Base-by-base conservation (phyloP, 2,888 invertebrate species). In the Sinohyriopsis cumingii region DNA sequence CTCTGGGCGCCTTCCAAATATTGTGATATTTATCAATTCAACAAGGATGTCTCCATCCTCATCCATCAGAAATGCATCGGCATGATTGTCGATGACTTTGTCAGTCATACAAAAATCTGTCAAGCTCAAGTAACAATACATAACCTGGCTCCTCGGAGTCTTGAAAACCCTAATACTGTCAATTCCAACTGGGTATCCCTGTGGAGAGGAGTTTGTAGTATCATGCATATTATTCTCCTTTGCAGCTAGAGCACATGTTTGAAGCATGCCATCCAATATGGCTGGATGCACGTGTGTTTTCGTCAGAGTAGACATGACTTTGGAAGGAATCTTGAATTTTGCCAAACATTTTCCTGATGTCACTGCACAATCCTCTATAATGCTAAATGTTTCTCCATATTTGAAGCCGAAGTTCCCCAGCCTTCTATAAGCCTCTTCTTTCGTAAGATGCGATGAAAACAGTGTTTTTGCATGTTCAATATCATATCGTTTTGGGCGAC, bases 241-340 rank as follows among this genome's bases (percentile, higher is more conserved):
- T n/a, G 22, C 22, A 33, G n/a, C 24, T 55, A 55, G 59, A 19
- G 59, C 24, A 28, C 45, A 12, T 45, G 59, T 45, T 33, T 69
- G 69, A 5, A 69, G 53, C 28, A 60, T 54, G 12, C 60, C 59
- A 55, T 69, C 69, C 22, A 69, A 55, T n/a, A 69, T 33, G n/a
- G 64, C 64, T 1, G 69, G 64, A 64, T 69, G 69, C 9, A 69
- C 7, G 33, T 53, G 25, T n/a, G 59, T 53, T 45, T 53, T 22
- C 33, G 6, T 12, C 7, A 64, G 15, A 15, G 55, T 45, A 19
- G 54, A 9, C 18, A 53, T n/a, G 6, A 69, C 59, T 7, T 20
- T 45, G 45, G 45, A 45, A 45, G 45, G 45, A 45, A 45, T 45
- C 1, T 45, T 45, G 45, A 45, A 45, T 45, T 45, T 45, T 45